Conservation (phyloP, 2,797 vertebrate genomes). For the Melanotaenia nigrans region DNA sequence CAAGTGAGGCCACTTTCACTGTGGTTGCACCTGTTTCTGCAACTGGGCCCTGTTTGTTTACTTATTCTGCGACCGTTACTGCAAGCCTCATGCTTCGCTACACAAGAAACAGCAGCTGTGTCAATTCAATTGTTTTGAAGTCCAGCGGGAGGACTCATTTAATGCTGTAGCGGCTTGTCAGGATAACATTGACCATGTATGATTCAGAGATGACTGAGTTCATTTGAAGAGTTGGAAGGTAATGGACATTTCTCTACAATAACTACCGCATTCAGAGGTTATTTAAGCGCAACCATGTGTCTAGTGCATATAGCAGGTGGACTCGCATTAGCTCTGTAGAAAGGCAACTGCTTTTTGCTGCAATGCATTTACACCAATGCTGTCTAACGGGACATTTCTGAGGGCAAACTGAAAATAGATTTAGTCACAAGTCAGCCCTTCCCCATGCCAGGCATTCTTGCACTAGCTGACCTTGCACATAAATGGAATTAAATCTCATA, state of each 20-base stretch:
- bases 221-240: background rate
- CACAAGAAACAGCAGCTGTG: conserved; percentile 78
- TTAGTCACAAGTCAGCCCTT: conserved; percentile 23
- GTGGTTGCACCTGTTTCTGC: conserved; percentile 74
- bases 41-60: conserved; percentile 76
- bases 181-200: conserved; percentile 1
- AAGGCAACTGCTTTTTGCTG: conserved; percentile 10
- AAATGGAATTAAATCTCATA: conserved; percentile 1
- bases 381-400: conserved; percentile 21
- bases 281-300: too few species aligned
- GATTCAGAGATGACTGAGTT: conserved; percentile 12
- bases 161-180: conserved; percentile 17
- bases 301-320: conserved; percentile 16
- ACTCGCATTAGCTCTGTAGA: background rate
- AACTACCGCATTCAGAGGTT: background rate
- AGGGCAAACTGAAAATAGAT: conserved; percentile 50
- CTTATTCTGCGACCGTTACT: conserved; percentile 74
- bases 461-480: conserved; percentile 10
- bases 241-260: background rate
- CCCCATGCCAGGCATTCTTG: conserved; percentile 10
- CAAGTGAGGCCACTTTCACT: conserved; percentile 69
- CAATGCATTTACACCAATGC: background rate
- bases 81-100: conserved; percentile 73
- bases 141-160: conserved; percentile 52
- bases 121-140: conserved; percentile 67